phyloP scores from a whole-genome alignment of 2,113 vertebrate species.

The Penelope pileata region DNA sequence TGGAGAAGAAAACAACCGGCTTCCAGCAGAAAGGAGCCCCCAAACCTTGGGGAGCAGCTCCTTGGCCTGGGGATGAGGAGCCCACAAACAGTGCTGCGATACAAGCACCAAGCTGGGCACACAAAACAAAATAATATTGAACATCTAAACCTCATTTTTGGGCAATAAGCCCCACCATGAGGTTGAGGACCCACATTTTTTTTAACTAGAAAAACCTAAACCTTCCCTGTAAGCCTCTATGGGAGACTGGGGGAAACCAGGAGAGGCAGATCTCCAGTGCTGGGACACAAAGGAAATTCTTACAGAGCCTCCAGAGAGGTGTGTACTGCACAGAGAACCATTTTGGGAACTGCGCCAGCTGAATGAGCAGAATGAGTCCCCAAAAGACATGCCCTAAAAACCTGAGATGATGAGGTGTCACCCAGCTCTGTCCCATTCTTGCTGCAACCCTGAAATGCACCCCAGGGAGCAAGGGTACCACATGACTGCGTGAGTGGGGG shows the following conservation, averaged over 20 bases:
- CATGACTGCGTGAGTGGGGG: no score
- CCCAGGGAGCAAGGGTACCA: background rate
- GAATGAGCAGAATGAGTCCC: background rate
- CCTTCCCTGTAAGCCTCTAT: background rate
- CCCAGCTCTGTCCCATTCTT: no score
- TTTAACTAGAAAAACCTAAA: background rate
- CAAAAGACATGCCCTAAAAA: rapidly evolving
- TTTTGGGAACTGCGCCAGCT: rapidly evolving
- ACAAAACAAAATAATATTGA: background rate
- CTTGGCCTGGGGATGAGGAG: background rate
- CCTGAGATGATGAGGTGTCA: background rate
- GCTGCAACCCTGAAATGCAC: background rate
- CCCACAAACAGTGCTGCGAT: background rate
- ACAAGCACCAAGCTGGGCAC: background rate
- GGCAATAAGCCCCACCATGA: background rate
- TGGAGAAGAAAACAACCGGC: background rate
- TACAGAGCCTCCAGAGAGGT: background rate
- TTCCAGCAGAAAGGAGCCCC: rapidly evolving
- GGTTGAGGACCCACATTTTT: background rate
- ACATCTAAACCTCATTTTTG: background rate
- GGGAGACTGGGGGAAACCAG: background rate
- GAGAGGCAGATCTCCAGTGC: background rate
- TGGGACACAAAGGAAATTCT: background rate
- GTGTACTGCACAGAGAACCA: background rate
- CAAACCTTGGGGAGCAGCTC: background rate